A percentile compares a stretch with the other conserved stretches of the same genome.
These are phyloP conservation scores for Cichladusa arquata DNA, from an alignment of 2,113 vertebrate genomes.

Conservation along the genomic window DNA sequence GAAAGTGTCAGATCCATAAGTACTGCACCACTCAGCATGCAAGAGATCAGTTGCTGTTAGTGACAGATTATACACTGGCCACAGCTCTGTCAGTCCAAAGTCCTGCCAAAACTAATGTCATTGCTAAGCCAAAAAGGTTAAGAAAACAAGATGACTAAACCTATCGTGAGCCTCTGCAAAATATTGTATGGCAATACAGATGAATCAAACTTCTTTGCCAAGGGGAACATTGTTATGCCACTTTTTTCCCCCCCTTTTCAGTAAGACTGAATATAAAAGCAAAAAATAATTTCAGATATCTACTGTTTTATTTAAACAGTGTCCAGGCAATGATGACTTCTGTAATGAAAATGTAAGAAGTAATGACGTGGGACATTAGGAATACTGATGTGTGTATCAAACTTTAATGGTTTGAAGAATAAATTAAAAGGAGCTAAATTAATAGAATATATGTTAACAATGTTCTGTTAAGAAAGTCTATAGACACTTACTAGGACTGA, in stretches of 20 bases:
- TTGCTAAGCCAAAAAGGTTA: not conserved
- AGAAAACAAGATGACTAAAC: not conserved
- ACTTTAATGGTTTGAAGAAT: not conserved
- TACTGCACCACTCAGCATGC: not conserved
- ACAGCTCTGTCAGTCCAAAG: not conserved
- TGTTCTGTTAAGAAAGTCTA: not conserved
- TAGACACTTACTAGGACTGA: not conserved
- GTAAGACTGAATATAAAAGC: not conserved
- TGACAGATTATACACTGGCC: not conserved
- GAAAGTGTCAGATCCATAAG: not conserved
- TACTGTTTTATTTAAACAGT: not conserved
- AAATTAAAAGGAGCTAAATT: not conserved
- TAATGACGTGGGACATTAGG: not conserved
- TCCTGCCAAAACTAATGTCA: not conserved
- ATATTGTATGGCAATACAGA: not conserved
- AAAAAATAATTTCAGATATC: not conserved
- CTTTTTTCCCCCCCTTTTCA: not conserved
- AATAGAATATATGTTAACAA: not conserved
- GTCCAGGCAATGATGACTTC: not conserved
- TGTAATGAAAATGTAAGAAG: not conserved
- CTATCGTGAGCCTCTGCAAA: not conserved
- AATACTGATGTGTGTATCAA: not conserved
- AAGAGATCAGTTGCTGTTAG: not conserved
- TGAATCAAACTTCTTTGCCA: not conserved
- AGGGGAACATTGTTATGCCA: not conserved